Conservation (phyloP, 2,113 vertebrate species). For the Sinocyclocheilus anophthalmus region DNA sequence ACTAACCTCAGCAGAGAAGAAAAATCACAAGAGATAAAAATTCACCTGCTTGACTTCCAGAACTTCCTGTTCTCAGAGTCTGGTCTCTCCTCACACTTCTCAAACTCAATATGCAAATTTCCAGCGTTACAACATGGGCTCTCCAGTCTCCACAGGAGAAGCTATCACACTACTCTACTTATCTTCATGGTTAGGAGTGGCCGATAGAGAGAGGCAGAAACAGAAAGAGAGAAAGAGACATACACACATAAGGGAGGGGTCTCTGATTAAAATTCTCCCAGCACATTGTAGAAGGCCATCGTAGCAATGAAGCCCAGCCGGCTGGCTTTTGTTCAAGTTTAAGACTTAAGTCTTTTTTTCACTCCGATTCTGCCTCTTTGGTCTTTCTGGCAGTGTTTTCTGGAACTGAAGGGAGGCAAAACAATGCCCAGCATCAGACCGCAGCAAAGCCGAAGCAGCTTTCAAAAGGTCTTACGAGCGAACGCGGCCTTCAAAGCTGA, state of each 20-base stretch:
- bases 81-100: neutral
- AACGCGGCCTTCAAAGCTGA: neutral
- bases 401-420: neutral
- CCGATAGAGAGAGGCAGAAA: constrained; percentile 41
- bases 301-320: constrained; percentile 17
- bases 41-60: constrained; percentile 27
- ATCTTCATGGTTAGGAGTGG: constrained; percentile 63
- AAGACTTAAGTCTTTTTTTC: neutral
- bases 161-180: constrained; percentile 45
- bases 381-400: constrained; percentile 23
- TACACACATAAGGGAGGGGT: constrained; percentile 33
- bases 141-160: constrained; percentile 15
- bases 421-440: constrained; percentile 43
- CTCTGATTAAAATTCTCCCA: constrained; percentile 38
- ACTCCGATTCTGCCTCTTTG: constrained; percentile 5
- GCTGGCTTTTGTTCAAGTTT: constrained; percentile 46
- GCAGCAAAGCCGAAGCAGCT: constrained; percentile 42
- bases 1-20: constrained; percentile 5
- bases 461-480: constrained; percentile 32
- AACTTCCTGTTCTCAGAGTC: constrained; percentile 2
- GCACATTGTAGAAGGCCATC: constrained; percentile 20
- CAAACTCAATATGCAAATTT: neutral
- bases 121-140: neutral
- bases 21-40: neutral
- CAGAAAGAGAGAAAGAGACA: constrained; percentile 21